Base-by-base conservation (phyloP, 2,888 invertebrate species). In the Chrysomela aeneicollis region DNA sequence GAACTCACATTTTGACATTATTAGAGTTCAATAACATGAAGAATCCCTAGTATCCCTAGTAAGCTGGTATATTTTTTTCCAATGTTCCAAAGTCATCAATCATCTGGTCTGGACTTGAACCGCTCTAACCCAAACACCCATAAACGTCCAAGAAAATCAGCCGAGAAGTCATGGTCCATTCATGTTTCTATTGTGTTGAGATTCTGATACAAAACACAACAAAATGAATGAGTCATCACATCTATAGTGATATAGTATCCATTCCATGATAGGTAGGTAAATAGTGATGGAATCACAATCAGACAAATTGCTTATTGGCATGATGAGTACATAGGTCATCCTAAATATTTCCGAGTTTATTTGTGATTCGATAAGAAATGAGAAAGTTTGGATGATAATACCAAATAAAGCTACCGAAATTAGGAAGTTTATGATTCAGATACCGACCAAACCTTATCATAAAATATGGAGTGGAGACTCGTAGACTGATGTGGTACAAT, bases 271-370 rank as follows among this genome's bases (percentile, higher is more conserved):
- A 51, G 15, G 10, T 26, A 26, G 26, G 3, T 3, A 6, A 26
- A 26, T 26, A 26, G 6, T 35, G 10, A 10, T n/a, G n/a, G n/a
- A n/a, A n/a, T n/a, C n/a, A n/a, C n/a, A n/a, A n/a, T n/a, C n/a
- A n/a, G n/a, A n/a, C n/a, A n/a, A n/a, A n/a, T n/a, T n/a, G n/a
- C n/a, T n/a, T n/a, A n/a, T n/a, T n/a, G n/a, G n/a, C n/a, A 35
- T 35, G 10, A 51, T n/a, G 51, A n/a, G 51, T 51, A 51, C 51
- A 51, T 26, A 51, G 51, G 51, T 10, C 51, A 17, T 51, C 3
- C 47, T 9, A 22, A 15, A 15, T n/a, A 51, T 51, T 51, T 26
- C n/a, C 10, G 10, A 35, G 32, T 35, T 35, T 35, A 10, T 35
- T 35, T 35, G 32, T 35, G 6, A 35, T 35, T 5, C 32, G 32